Evolutionary conservation across 2,888 invertebrate genomes (phyloP), one percentile per base, ranked within the genome.

Genomic region (Zaprionus lineosus): DNA sequence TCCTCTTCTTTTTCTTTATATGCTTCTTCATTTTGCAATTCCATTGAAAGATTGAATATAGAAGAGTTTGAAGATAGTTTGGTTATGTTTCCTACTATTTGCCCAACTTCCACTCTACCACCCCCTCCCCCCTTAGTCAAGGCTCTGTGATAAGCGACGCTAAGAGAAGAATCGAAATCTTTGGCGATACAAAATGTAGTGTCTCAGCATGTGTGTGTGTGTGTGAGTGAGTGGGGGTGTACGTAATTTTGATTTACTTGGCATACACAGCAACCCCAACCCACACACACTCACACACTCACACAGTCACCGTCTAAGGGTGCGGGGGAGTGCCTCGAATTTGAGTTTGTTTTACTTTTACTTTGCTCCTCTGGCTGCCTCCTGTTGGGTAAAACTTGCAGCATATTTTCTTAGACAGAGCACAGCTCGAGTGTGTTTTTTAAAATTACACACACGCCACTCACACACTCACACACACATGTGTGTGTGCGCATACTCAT

Each of bases 381-480:
- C n/a, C n/a, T n/a, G n/a, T 55, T 46, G 67, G 43, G 53, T 46
- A 46, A 71, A 77, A 83, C 64, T 75, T 79, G 64, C 52, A 61
- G 67, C 79, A 83, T 78, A 78, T 82, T 82, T 82, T 72, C 66
- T 72, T 64, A 82, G 77, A 74, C 78, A 43, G 37, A 53, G 53
- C 47, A 64, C 64, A 53, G 43, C 52, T 55, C 53, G 50, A 34
- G 51, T 48, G 40, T 40, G 14, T 43, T 21, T 40, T 69, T 67
- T 43, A 39, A 31, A 39, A 48, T 12, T 26, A 14, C 40, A 56
- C 52, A 16, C 39, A 33, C 39, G 11, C 46, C 36, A 16, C 48
- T 34, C 11, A 28, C 33, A 16, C 15, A 39, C 9, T n/a, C 14
- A 18, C 21, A 24, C 24, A 21, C 18, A 29, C 19, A 3, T 24